phyloP scores from a whole-genome alignment of 2,888 invertebrate species.

The Hedychridium roseum region DNA sequence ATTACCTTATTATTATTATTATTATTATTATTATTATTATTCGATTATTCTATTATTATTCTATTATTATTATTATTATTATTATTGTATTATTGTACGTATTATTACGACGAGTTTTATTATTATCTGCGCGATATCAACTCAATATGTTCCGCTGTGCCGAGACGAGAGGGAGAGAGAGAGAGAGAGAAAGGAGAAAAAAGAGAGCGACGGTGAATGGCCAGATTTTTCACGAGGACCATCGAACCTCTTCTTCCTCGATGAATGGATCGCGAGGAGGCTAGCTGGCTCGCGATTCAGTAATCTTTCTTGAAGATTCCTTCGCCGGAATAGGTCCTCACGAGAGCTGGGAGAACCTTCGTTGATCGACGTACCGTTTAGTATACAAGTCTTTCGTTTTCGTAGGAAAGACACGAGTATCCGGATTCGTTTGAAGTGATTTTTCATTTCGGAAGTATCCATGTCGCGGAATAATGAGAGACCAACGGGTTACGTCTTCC shows the following conservation, averaged over 20 bases:
- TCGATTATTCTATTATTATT: constrained; percentile 47
- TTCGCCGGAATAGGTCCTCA: too few relatives aligned
- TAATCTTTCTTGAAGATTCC: too few relatives aligned
- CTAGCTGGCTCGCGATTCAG: constrained; percentile 43
- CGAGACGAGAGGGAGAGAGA: constrained; percentile 11
- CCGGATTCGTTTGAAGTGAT: background rate
- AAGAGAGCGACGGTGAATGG: too few relatives aligned
- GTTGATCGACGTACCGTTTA: too few relatives aligned
- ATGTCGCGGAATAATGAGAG: constrained; percentile 9
- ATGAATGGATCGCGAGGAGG: too few relatives aligned
- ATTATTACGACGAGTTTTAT: constrained; percentile 31
- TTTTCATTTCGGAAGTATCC: constrained; percentile 6
- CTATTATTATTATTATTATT: constrained; percentile 38
- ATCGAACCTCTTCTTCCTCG: too few relatives aligned
- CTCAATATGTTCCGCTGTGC: constrained; percentile 30
- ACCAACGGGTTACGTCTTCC: constrained; percentile 19
- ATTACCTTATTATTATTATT: constrained; percentile 53
- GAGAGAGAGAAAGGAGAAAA: too few relatives aligned
- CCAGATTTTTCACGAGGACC: too few relatives aligned
- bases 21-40: constrained; percentile 39
- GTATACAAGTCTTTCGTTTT: too few relatives aligned
- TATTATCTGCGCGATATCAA: constrained; percentile 39
- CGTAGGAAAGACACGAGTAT: too few relatives aligned
- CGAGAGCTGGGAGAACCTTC: too few relatives aligned
- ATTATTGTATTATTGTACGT: constrained; percentile 37